Evolutionary conservation across 1,140 invertebrate genomes (phyloP).

Genomic region (Dendroctonus ponderosae): DNA sequence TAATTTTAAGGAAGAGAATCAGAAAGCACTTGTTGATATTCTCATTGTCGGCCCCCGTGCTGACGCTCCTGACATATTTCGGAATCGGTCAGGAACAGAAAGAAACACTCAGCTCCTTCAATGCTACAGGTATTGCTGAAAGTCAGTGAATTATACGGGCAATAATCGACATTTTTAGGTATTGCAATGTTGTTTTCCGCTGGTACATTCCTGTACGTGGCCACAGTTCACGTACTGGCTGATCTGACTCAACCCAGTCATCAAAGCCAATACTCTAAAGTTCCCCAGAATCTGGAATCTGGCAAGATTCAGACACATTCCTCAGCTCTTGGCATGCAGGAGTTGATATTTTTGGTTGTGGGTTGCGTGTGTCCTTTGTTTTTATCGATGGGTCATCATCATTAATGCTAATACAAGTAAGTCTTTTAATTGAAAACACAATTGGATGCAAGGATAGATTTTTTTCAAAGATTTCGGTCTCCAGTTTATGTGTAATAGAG

Average conservation of each 20-base stretch:
- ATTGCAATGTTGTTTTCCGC: slow-evolving; percentile 98
- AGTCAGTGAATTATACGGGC: not conserved
- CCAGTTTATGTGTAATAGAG: too few relatives aligned
- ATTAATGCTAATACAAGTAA: slow-evolving; percentile 55
- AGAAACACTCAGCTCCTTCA: slow-evolving; percentile 74
- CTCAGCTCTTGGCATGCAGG: slow-evolving; percentile 59
- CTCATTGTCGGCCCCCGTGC: slow-evolving; percentile 86
- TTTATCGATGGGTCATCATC: slow-evolving; percentile 88
- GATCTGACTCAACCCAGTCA: slow-evolving; percentile 71
- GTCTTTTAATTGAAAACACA: too few relatives aligned
- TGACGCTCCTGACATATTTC: slow-evolving; percentile 91
- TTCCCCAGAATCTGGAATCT: slow-evolving; percentile 45
- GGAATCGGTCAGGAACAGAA: slow-evolving; percentile 84
- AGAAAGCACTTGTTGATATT: slow-evolving; percentile 90
- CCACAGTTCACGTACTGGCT: slow-evolving; percentile 96
- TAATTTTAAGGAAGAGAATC: slow-evolving; percentile 67
- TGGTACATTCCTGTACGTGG: slow-evolving; percentile 97
- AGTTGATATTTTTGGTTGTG: slow-evolving; percentile 78
- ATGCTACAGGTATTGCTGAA: slow-evolving; percentile 67
- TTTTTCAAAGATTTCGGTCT: too few relatives aligned
- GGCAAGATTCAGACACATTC: slow-evolving; percentile 46
- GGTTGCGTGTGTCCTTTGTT: slow-evolving; percentile 85
- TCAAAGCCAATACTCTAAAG: slow-evolving; percentile 47
- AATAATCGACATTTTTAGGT: slow-evolving; percentile 54
- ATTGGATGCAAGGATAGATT: too few relatives aligned